Base-by-base conservation (phyloP, 2,797 vertebrate species). In the Fistularia tabacaria region DNA sequence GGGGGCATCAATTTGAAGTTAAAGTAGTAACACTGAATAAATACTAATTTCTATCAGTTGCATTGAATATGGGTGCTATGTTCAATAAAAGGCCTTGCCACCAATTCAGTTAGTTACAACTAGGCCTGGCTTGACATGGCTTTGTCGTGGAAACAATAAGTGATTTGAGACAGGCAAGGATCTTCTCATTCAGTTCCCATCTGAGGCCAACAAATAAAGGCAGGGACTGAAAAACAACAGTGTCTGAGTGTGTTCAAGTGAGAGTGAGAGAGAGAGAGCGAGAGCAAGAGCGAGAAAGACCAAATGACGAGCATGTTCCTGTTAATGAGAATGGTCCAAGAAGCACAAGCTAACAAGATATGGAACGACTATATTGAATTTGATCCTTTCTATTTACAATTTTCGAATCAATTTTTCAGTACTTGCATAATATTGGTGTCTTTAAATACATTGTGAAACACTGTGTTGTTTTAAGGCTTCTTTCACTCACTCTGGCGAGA, bases 61-160 rank as follows among this genome's bases (percentile, higher is more conserved):
- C 0, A 15, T 40, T 76, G 42, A 73, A 71, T 51, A 54, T n/a
- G 38, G 10, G 2, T 40, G 54, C 39, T 0, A 45, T 71, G 80
- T 76, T 85, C 81, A 84, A 84, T 80, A 66, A 7, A 72, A 81
- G n/a, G 56, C 43, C 70, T 60, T 70, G 73, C 71, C 69, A 83
- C 85, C 77, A 76, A 83, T 86, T 87, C 79, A 83, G 11, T 10
- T 61, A 64, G 38, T 52, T 36, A 75, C 80, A 84, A 81, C 69
- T 47, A 71, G 62, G 52, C 63, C 67, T 68, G 47, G 41, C 64
- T 74, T 67, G 63, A 58, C 64, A 3, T 51, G 59, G 74, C 73
- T 85, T 83, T 85, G 74, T 80, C 57, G 76, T 42, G 7, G 52
- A 46, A 59, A 85, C 85, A 86, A 84, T 86, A 60, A 71, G 75